Conservation (phyloP, 2,797 vertebrate genomes). For the Parotocinclus haroldoi region DNA sequence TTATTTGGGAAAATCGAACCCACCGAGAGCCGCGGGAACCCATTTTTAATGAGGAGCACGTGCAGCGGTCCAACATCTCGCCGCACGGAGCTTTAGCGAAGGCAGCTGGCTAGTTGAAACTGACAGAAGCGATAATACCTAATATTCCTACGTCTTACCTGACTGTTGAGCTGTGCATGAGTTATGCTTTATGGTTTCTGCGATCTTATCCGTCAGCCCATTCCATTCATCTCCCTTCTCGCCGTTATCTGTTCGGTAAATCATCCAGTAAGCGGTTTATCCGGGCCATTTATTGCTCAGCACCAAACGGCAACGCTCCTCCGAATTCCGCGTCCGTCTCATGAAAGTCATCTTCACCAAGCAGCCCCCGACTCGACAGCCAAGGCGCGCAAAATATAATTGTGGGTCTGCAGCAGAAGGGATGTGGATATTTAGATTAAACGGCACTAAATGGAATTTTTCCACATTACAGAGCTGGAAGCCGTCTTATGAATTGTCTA, state of each 20-base stretch:
- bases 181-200: no score
- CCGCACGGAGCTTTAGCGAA: no score
- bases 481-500: conserved; percentile 79
- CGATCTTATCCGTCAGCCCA: no score
- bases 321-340: no score
- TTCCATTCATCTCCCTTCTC: no score
- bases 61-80: neutral
- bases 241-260: no score
- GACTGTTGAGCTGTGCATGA: neutral
- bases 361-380: conserved; percentile 59
- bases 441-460: conserved; percentile 68
- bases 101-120: neutral
- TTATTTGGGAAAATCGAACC: conserved; percentile 37
- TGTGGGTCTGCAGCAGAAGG: conserved; percentile 49
- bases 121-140: neutral
- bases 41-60: conserved; percentile 23
- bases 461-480: conserved; percentile 55
- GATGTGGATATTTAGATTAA: conserved; percentile 68
- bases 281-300: no score
- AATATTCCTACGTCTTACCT: neutral
- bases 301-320: no score
- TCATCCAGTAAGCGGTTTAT: no score
- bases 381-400: conserved; percentile 59
- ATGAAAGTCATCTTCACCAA: conserved; percentile 41
- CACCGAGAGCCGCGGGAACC: conserved; percentile 11